Evolutionary conservation across 2,797 vertebrate species (phyloP), one percentile per base, ranked within the genome.

Genomic region (Thunnus albacares): DNA sequence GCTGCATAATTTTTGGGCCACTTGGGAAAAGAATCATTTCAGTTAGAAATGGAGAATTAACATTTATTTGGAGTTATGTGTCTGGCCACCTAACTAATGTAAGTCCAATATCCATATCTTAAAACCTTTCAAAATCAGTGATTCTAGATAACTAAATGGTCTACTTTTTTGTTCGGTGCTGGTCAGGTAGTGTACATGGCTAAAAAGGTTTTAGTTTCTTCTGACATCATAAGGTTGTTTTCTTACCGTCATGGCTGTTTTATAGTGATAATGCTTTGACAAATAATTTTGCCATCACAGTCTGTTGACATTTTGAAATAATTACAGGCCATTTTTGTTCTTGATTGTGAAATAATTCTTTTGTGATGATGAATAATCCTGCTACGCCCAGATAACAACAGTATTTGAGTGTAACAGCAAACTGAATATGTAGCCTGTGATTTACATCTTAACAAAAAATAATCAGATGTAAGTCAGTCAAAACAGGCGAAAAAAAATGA

Each of bases 381-480:
- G 18, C 73, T 35, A 1, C 53, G 61, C 47, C 20, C 14, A 61
- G 61, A 43, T 24, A n/a, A 58, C 5, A 58, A 66, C 58, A 28
- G 58, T 57, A 66, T 56, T 20, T 71, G 15, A n/a, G 11, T 51
- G 12, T 30, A 30, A 14, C 70, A 5, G 4, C 9, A 5, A 11
- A 30, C 10, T 52, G 22, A 79, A 75, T 55, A 45, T 13, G 45
- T 45, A 38, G 41, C 17, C 8, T 49, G 2, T 43, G 26, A 64
- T 59, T 76, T 13, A 71, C 52, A 74, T 57, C 6, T 56, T 45
- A 68, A 35, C 14, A 11, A 52, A 28, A 41, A 28, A 71, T 14
- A 58, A 69, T 79, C 45, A 67, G 56, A 69, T 59, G 30, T 58
- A 26, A 43, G 13, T 66, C 64, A 63, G 38, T 55, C 47, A 51